Base-by-base conservation (phyloP, 37 sponge, comb jelly and placozoan genomes). In the Ianthella basta region DNA sequence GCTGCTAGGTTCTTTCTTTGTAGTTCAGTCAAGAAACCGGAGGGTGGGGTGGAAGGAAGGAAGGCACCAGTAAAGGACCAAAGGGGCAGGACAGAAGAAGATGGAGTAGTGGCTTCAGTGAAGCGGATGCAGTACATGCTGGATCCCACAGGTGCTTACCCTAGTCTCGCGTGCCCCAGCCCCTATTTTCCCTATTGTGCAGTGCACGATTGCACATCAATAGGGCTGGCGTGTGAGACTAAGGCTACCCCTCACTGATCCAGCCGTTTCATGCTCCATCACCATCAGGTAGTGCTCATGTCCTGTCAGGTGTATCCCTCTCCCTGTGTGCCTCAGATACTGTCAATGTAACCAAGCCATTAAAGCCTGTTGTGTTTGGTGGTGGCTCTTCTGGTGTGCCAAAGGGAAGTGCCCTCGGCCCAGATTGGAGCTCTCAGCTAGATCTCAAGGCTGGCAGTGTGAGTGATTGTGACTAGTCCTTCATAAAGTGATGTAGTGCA, bases 1-100 rank as follows among this genome's bases (percentile, higher is more conserved):
- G 97, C 99, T 70, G 97, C 96, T 16, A 83, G 82, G 0, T 99
- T 99, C 88, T 90, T 99, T 55, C 87, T 99, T 1, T 85, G 95
- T 39, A 80, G 84, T 24, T 75, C 97, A 20, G 55, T 44, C 50
- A 8, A 10, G 50, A 44, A 44, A 44, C 37, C 4, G 37, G 39
- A 19, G 30, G n/a, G 0, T 38, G 34, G 25, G 35, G 33, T 33
- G 74, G 41, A 44, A 44, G 30, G 33, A 18, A 6, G 27, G 15
- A 4, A 18, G 55, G 2, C 86, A 38, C 1, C 63, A 36, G 65
- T 25, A 32, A 79, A 36, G 33, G 33, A 35, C 15, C 60, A 65
- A 23, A 56, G 65, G 20, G 88, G 15, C 4, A 44, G 60, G 16
- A 12, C 0, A 16, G 66, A 44, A 29, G 74, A 53, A 14, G 68